These are phyloP conservation scores for Trematomus loennbergii DNA, from an alignment of 2,113 vertebrate species.

Conservation along the genomic window DNA sequence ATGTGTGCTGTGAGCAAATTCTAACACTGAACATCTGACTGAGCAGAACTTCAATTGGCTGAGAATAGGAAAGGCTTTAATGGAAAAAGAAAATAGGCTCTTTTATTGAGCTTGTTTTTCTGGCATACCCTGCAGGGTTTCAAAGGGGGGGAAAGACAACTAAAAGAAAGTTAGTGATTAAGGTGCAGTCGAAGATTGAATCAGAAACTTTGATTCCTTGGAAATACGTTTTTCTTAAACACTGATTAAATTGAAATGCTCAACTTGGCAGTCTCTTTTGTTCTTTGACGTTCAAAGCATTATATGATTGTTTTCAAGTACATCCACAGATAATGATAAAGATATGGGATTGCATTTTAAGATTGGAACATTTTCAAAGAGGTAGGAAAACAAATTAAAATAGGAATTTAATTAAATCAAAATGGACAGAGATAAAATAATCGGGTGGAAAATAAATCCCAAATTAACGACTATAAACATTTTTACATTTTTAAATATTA, in stretches of 20 bases:
- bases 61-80: background rate
- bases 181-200: slow-evolving; percentile 17
- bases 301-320: too few species aligned
- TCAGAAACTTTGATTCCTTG: slow-evolving; percentile 17
- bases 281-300: background rate
- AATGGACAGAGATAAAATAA: too few species aligned
- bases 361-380: too few species aligned
- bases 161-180: slow-evolving; percentile 9
- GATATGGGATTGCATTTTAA: too few species aligned
- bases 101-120: slow-evolving; percentile 39
- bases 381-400: too few species aligned
- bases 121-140: background rate
- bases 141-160: background rate
- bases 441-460: too few species aligned
- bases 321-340: background rate
- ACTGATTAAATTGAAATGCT: slow-evolving; percentile 31
- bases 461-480: too few species aligned
- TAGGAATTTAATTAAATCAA: too few species aligned
- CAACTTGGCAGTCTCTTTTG: slow-evolving; percentile 16
- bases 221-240: slow-evolving; percentile 33
- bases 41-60: slow-evolving; percentile 26
- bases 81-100: slow-evolving; percentile 4
- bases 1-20: slow-evolving; percentile 51
- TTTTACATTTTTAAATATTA: too few species aligned
- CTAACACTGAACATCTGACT: slow-evolving; percentile 53